Evolutionary conservation across 53 echinoderm and acorn worm genomes (phyloP).

Genomic region (Zoroaster sp.): DNA sequence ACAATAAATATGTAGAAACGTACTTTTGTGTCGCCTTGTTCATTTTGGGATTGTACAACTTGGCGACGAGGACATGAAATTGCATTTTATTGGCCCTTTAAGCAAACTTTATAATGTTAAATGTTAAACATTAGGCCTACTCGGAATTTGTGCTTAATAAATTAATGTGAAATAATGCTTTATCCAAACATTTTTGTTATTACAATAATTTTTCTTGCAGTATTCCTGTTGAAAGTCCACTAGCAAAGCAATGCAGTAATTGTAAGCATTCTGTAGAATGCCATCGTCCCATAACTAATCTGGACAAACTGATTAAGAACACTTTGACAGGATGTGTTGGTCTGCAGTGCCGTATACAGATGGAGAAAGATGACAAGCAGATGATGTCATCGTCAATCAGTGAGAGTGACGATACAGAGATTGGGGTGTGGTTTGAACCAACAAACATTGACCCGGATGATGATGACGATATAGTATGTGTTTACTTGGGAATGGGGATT

Average conservation of each 20-base stretch:
- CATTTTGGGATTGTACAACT: no score
- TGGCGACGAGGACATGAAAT: no score
- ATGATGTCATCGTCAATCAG: conserved; percentile 12
- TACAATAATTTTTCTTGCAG: conserved; percentile 30
- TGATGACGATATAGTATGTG: conserved; percentile 50
- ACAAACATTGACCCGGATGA: conserved; percentile 85
- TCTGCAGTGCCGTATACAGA: conserved; percentile 33
- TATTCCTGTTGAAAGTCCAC: conserved; percentile 51
- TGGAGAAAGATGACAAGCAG: conserved; percentile 51
- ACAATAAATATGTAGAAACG: no score
- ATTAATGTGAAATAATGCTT: no score
- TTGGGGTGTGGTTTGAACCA: conserved; percentile 78
- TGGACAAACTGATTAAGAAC: conserved; percentile 63
- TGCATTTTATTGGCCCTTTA: no score
- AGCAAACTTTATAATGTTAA: no score
- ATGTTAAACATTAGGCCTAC: no score
- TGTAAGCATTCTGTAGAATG: conserved; percentile 77
- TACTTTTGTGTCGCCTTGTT: no score
- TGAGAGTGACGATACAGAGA: conserved; percentile 61
- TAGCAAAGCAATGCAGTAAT: conserved; percentile 63
- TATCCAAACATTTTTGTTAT: no score
- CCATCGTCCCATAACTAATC: conserved; percentile 62
- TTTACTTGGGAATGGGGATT: not conserved
- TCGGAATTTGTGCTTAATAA: no score
- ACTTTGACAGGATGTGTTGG: conserved; percentile 3